Conservation (phyloP, 2,797 vertebrate genomes). For the Sternarchorhynchus goeldii region DNA sequence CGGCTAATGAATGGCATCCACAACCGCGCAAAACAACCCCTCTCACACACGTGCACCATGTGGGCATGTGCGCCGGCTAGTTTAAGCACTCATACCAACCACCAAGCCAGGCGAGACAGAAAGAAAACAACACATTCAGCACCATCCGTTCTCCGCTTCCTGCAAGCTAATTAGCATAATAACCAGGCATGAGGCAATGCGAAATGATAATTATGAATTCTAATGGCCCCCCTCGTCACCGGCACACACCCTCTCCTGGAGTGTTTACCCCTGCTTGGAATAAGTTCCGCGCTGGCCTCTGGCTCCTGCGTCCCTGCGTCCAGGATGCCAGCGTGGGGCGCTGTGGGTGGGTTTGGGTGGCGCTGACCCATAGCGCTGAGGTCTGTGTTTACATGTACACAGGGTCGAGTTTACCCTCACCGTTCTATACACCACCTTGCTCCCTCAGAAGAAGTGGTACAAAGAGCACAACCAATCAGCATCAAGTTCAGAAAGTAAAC, state of each 20-base stretch:
- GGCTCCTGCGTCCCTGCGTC: conserved; percentile 15
- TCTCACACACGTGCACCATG: conserved; percentile 11
- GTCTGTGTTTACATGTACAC: conserved; percentile 32
- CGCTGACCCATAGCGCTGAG: background rate
- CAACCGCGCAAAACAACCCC: conserved; percentile 35
- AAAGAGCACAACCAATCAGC: background rate
- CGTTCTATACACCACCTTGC: background rate
- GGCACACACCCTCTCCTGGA: conserved; percentile 5
- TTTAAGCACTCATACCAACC: conserved; percentile 27
- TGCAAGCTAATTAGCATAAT: conserved; percentile 40
- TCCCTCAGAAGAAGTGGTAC: background rate
- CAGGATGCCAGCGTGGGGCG: conserved; percentile 1
- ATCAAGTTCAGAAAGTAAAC: conserved; percentile 13
- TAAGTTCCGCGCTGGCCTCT: conserved; percentile 33
- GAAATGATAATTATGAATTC: conserved; percentile 49
- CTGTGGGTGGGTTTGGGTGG: background rate
- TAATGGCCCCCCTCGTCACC: conserved; percentile 40
- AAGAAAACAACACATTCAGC: conserved; percentile 31
- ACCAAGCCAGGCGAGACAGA: conserved; percentile 19
- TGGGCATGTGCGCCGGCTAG: conserved; percentile 1
- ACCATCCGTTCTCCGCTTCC: background rate
- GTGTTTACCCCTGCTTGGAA: conserved; percentile 33
- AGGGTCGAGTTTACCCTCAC: conserved; percentile 21
- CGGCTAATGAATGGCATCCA: conserved; percentile 50
- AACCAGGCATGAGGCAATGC: conserved; percentile 28